Evolutionary conservation across 2,113 vertebrate genomes (phyloP).

Genomic region (Gasterosteus aculeatus): DNA sequence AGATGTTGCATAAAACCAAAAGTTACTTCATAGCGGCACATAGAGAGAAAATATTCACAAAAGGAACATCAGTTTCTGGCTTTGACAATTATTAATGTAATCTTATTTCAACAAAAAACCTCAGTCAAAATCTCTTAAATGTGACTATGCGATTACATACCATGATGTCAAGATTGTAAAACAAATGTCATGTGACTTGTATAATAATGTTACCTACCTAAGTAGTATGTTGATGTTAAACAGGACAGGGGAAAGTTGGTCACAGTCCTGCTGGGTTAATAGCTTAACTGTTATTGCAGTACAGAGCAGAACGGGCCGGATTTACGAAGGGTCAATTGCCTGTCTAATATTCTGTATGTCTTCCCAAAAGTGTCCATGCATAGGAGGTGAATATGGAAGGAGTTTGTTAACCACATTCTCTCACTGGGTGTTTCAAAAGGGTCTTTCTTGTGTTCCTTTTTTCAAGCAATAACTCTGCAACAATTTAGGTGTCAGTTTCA

Average conservation of each 20-base stretch:
- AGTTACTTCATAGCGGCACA: no score
- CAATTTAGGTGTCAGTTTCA: conserved; percentile 37
- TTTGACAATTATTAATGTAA: background rate
- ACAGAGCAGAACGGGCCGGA: background rate
- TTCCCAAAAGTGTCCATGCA: background rate
- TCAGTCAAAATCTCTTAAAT: background rate
- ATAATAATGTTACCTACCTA: background rate
- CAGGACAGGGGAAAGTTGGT: background rate
- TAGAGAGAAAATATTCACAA: background rate
- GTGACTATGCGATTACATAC: background rate
- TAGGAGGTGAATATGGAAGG: background rate
- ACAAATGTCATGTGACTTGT: background rate
- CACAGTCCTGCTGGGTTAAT: background rate
- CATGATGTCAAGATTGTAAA: background rate
- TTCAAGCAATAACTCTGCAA: conserved; percentile 25
- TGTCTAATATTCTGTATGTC: background rate
- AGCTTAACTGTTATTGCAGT: background rate
- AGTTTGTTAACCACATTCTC: background rate
- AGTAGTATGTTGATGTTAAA: background rate
- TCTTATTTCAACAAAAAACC: background rate
- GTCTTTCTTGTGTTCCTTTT: background rate
- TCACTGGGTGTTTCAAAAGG: background rate
- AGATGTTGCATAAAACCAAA: no score
- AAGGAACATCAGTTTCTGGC: background rate
- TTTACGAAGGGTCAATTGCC: background rate